A percentile compares a stretch with the other conserved stretches of the same genome.
Evolutionary conservation across 2,113 vertebrate species (phyloP).

Genomic region (Poeciliopsis occidentalis): DNA sequence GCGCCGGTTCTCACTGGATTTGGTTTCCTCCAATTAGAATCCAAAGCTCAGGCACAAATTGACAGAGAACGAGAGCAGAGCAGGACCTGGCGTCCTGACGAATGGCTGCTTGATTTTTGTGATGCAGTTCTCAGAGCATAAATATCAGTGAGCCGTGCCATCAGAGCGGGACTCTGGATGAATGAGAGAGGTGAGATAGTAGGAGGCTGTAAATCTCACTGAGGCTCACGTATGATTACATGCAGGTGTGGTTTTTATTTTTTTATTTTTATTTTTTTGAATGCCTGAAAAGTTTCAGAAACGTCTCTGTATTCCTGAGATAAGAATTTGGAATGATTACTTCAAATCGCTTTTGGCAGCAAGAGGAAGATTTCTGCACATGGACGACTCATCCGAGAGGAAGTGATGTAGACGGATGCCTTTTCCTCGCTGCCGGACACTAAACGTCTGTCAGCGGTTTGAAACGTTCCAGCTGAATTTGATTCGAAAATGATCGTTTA

Average conservation of each 20-base stretch:
- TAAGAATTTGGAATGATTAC: constrained; percentile 11
- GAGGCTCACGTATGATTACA: constrained; percentile 52
- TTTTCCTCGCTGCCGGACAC: constrained; percentile 27
- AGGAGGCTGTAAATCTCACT: constrained; percentile 63
- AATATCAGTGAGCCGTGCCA: constrained; percentile 67
- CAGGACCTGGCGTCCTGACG: constrained; percentile 43
- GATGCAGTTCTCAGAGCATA: constrained; percentile 72
- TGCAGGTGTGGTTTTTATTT: constrained; percentile 13
- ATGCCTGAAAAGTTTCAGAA: background rate
- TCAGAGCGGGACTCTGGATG: constrained; percentile 36
- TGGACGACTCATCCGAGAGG: constrained; percentile 21
- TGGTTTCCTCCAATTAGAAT: constrained; percentile 57
- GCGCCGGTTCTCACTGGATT: constrained; percentile 54
- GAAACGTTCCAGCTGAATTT: constrained; percentile 8
- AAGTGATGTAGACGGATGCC: constrained; percentile 36
- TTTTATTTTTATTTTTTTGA: too few species aligned
- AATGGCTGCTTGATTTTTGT: constrained; percentile 62
- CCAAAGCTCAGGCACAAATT: constrained; percentile 63
- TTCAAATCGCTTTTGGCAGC: constrained; percentile 43
- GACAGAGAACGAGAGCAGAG: constrained; percentile 58
- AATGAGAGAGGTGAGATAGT: constrained; percentile 67
- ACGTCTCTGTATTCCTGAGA: constrained; percentile 8
- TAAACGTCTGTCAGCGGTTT: constrained; percentile 24
- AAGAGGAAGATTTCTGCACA: constrained; percentile 36
- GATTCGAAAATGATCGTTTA: constrained; percentile 16